Base-by-base conservation (phyloP, 2,888 invertebrate genomes). In the Synergus umbraculus region DNA sequence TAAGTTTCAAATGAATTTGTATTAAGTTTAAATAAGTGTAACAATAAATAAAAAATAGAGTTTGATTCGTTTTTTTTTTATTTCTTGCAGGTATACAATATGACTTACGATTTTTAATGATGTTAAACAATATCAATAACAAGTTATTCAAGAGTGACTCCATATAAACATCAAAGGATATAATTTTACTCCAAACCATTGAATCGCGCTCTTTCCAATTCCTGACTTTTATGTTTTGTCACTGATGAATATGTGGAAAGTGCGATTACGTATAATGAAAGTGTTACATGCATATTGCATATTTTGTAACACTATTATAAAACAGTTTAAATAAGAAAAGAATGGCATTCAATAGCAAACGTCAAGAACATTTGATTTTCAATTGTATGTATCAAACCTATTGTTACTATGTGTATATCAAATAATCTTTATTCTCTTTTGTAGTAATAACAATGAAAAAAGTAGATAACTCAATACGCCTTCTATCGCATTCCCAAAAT, bases 341-440 rank as follows among this genome's bases (percentile, higher is more conserved):
- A 49, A 73, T 73, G 15, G 15, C 69, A 73, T n/a, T 7, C 18
- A 18, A 22, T 41, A 67, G 67, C 37, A 46, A 67, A 13, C 10
- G 43, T 73, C 49, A 73, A 73, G 22, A 49, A 49, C 54, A 73
- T 73, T 73, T 73, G 49, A 73, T 73, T 49, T 73, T 37, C 49
- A 73, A 73, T 49, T 44, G 22, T 73, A 73, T 73, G 54, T 73
- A 73, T 73, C 69, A 73, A 73, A 54, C 37, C 49, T 73, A 60
- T 60, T 73, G 69, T 73, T 73, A 73, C 69, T 73, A 73, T 73
- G n/a, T 73, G 49, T 73, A 73, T 73, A 73, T 73, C 69, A 49
- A 73, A 73, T 73, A 73, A 73, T 73, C 69, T 73, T 49, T 73
- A 41, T 67, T 49, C 29, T 46, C n/a, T 49, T 73, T 73, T 73